phyloP scores from a whole-genome alignment of 2,888 invertebrate genomes.

The Acleris holmiana region DNA sequence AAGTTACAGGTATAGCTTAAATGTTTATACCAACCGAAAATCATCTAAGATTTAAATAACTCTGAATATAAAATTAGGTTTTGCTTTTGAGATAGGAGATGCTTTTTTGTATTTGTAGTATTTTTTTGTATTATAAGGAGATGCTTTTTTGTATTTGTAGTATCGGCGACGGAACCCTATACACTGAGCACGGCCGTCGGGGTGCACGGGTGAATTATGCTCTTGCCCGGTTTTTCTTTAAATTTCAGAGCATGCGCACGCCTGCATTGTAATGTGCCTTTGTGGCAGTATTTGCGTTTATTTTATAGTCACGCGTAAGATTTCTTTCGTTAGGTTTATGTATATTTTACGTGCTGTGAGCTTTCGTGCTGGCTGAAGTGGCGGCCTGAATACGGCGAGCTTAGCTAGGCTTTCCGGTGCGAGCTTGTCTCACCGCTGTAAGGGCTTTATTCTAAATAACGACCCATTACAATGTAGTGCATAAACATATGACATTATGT shows the following conservation, averaged over 20 bases:
- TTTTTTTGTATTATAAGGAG: too few relatives aligned
- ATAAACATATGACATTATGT: background rate
- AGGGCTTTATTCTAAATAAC: conserved; percentile 3
- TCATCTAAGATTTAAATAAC: too few relatives aligned
- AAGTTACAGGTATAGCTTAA: too few relatives aligned
- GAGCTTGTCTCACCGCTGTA: conserved; percentile 14
- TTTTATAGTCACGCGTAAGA: conserved; percentile 26
- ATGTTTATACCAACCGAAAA: too few relatives aligned
- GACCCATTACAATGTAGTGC: background rate
- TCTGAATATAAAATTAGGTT: too few relatives aligned
- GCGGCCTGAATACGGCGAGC: conserved; percentile 26
- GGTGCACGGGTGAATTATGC: too few relatives aligned
- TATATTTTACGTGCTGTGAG: conserved; percentile 29
- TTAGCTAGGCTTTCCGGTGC: conserved; percentile 21
- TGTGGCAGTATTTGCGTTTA: conserved; percentile 16
- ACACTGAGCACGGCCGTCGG: too few relatives aligned
- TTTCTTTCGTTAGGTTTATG: conserved; percentile 27
- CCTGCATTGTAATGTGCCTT: background rate
- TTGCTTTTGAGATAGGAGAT: too few relatives aligned
- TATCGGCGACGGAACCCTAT: too few relatives aligned
- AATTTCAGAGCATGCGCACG: background rate
- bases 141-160: too few relatives aligned
- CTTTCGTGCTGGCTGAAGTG: conserved; percentile 19
- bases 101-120: too few relatives aligned
- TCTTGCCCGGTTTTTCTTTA: background rate